phyloP scores from a whole-genome alignment of 2,888 invertebrate species.

The Philopedon plagiatum region DNA sequence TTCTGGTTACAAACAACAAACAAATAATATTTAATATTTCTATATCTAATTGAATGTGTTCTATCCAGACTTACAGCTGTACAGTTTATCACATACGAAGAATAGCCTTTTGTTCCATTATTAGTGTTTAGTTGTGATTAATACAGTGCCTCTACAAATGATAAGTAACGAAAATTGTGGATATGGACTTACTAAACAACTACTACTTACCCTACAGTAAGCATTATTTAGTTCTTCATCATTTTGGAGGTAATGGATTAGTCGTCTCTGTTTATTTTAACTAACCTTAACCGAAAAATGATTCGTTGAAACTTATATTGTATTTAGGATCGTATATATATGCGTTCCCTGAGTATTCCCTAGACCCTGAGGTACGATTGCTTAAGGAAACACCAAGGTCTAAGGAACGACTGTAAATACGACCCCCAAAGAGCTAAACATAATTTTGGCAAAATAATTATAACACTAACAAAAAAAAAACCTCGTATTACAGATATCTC shows the following conservation, averaged over 20 bases:
- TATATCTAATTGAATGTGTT: background rate
- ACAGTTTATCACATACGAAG: constrained; percentile 24
- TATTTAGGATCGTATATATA: background rate
- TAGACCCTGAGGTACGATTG: too few relatives aligned
- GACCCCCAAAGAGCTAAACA: too few relatives aligned
- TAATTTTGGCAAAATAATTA: too few relatives aligned
- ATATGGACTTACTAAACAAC: background rate
- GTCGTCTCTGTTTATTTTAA: background rate
- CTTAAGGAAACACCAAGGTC: too few relatives aligned
- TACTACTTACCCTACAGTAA: background rate
- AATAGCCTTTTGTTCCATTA: background rate
- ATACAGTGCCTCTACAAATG: constrained; percentile 28
- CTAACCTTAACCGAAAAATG: background rate
- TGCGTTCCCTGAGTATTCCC: too few relatives aligned
- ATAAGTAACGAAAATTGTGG: background rate
- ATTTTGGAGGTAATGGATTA: constrained; percentile 1
- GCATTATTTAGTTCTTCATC: background rate
- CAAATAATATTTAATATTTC: too few relatives aligned
- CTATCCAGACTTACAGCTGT: background rate
- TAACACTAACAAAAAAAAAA: too few relatives aligned
- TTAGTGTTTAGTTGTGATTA: background rate
- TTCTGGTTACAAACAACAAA: too few relatives aligned
- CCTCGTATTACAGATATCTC: too few relatives aligned
- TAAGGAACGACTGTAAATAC: too few relatives aligned
- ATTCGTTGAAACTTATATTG: too few relatives aligned